Evolutionary conservation across 2,888 invertebrate genomes (phyloP), one percentile per base, ranked within the genome.

Genomic region (Agrenia bidenticulata): DNA sequence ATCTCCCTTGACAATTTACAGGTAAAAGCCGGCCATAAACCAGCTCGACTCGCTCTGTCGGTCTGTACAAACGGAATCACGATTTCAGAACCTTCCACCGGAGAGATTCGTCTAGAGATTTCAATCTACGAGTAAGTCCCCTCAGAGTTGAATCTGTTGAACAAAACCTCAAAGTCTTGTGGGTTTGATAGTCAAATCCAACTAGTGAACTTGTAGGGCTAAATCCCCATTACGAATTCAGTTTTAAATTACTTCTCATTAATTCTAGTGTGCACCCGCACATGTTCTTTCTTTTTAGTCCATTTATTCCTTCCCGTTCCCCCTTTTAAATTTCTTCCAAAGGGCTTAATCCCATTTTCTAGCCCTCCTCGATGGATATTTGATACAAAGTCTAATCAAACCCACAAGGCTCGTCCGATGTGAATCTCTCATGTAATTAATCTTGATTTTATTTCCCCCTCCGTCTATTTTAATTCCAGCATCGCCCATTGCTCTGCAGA

Each of bases 401-500:
- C 5, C 5, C 4, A 32, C 32, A 32, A 32, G 32, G 11, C 32
- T 32, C 11, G 32, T 4, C 4, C 5, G 32, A 4, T 32, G 5
- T 11, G 32, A 32, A 32, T 32, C 32, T 32, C 32, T 32, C 32
- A 37, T 57, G 56, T 39, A 58, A 26, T 58, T 58, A 58, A 57
- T 57, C 27, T n/a, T 42, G 39, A 49, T 58, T 51, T 51, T 51
- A 51, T 23, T 39, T 21, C 39, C 39, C 19, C 37, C 19, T 21
- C 17, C n/a, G n/a, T n/a, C 39, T 45, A 37, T 42, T 32, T 42
- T 15, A 45, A 51, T 82, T 82, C n/a, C 82, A 92, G 92, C 80
- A 93, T 94, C 77, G 92, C 92, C 0, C 93, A 93, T 79, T 94
- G 94, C 79, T 92, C 92, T 21, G 91, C 92, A 54, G 92, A 94